Evolutionary conservation across 2,797 vertebrate species (phyloP).

Genomic region (Urosaurus nigricauda): DNA sequence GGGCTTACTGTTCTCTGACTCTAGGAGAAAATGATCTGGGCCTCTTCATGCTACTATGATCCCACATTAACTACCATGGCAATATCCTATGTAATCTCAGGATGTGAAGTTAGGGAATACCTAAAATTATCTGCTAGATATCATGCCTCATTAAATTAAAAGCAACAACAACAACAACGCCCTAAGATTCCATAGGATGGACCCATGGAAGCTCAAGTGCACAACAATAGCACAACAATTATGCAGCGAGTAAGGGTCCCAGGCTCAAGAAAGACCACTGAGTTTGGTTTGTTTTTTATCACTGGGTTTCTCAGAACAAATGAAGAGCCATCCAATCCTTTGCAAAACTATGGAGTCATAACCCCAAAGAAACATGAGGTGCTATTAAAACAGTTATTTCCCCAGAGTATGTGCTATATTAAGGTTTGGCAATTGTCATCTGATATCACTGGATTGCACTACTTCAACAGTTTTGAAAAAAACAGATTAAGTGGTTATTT

Average conservation of each 20-base stretch:
- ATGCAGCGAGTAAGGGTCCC: background rate
- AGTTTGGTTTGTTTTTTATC: no score
- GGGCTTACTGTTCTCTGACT: background rate
- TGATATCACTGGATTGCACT: background rate
- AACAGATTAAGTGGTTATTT: background rate
- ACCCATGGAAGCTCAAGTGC: no score
- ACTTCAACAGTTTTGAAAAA: no score
- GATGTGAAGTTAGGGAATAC: background rate
- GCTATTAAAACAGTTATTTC: background rate
- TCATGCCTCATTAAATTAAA: no score
- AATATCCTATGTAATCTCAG: no score
- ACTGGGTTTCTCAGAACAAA: no score
- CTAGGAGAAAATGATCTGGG: background rate
- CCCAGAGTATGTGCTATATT: background rate
- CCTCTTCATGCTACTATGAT: background rate
- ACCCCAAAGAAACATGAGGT: background rate
- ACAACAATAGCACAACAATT: no score
- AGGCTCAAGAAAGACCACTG: background rate
- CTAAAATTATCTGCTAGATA: background rate
- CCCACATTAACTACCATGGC: no score
- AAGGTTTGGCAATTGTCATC: background rate
- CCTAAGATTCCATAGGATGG: no score
- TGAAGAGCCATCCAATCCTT: no score
- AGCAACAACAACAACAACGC: no score
- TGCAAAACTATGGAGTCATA: no score